A percentile compares a stretch with the other conserved stretches of the same genome.
Conservation (phyloP, 2,113 vertebrate genomes). For the Arvicanthis niloticus region DNA sequence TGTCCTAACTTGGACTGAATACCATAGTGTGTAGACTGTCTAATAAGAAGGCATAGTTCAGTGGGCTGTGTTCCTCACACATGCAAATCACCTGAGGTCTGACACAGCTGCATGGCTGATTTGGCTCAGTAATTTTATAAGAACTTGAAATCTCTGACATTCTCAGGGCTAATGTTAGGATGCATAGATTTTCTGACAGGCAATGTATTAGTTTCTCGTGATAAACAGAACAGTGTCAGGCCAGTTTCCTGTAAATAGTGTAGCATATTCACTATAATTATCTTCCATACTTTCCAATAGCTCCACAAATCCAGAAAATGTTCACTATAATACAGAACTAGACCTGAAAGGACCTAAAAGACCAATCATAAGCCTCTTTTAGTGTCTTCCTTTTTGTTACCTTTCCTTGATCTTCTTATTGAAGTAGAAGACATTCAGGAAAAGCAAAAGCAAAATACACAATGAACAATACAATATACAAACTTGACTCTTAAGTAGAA, state of each 20-base stretch:
- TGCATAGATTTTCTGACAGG: neutral
- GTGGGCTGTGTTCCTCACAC: neutral
- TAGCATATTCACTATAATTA: no score
- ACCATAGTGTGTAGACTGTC: neutral
- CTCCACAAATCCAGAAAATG: no score
- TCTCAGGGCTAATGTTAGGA: neutral
- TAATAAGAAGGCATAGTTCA: neutral
- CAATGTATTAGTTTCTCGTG: neutral
- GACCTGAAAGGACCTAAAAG: no score
- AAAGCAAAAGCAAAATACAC: neutral
- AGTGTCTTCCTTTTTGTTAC: no score
- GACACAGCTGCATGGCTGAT: neutral
- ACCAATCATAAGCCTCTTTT: no score
- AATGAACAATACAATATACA: no score
- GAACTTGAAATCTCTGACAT: neutral
- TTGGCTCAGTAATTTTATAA: neutral
- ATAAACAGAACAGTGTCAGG: no score
- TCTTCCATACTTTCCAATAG: no score
- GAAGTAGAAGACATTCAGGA: neutral
- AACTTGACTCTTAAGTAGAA: no score
- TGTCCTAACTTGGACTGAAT: neutral
- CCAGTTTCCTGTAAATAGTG: no score
- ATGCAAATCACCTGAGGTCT: neutral
- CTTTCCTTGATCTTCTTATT: no score
- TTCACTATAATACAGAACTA: no score